Percentiles rank a stretch among this genome's conserved stretches.
Evolutionary conservation across 2,797 vertebrate genomes (phyloP).

Genomic region (Ispidina picta): DNA sequence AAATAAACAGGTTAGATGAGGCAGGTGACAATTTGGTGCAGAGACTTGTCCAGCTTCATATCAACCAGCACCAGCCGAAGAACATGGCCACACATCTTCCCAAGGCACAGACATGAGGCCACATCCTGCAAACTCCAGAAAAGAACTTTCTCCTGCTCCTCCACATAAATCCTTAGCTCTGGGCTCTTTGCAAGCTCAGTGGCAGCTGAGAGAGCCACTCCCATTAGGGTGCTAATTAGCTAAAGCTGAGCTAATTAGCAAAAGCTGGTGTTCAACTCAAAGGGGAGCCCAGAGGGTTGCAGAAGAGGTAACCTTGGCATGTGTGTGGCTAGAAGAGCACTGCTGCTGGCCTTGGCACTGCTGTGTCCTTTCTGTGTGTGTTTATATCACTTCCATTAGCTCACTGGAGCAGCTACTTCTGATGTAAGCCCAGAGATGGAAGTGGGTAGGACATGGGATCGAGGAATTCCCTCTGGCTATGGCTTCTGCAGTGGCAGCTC

Average conservation of each 20-base stretch:
- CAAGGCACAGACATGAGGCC: accelerated
- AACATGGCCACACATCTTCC: neutral
- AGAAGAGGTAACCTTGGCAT: neutral
- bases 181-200: neutral
- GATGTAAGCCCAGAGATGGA: neutral
- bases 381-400: neutral
- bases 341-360: neutral
- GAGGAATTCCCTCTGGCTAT: neutral
- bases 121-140: accelerated
- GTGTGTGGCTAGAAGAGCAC: neutral
- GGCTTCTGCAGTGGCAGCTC: neutral
- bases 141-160: accelerated
- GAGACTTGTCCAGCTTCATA: neutral
- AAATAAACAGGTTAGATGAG: neutral
- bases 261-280: neutral
- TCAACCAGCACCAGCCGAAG: accelerated
- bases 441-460: accelerated
- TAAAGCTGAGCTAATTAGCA: neutral
- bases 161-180: neutral
- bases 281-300: neutral
- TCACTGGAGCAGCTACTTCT: accelerated
- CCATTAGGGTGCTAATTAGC: neutral
- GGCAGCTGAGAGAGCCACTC: neutral
- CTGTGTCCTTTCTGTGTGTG: neutral
- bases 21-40: neutral